These are phyloP conservation scores for Phyto melanocephala DNA, from an alignment of 2,888 invertebrate species.

Conservation along the genomic window DNA sequence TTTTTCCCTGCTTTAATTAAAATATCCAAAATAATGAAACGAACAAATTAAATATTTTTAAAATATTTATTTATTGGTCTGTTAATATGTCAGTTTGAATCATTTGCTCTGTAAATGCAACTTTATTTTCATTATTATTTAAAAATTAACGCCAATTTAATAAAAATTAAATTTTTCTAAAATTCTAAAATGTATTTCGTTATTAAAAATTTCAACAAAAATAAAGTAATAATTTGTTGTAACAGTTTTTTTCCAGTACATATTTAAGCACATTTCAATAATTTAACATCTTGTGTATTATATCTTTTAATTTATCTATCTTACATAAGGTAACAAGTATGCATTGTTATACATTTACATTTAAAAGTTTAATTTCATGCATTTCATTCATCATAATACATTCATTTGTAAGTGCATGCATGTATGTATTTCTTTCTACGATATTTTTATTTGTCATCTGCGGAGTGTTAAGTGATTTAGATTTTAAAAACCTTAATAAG, in stretches of 20 bases:
- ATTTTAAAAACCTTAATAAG: too few relatives aligned
- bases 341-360: background rate
- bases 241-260: constrained; percentile 13
- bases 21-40: background rate
- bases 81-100: background rate
- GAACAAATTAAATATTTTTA: background rate
- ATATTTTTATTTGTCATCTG: too few relatives aligned
- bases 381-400: too few relatives aligned
- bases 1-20: too few relatives aligned
- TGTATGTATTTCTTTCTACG: too few relatives aligned
- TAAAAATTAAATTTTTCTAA: background rate
- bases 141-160: constrained; percentile 3
- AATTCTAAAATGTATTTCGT: background rate
- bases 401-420: background rate
- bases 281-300: background rate
- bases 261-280: background rate
- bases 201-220: constrained; percentile 35
- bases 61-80: constrained; percentile 33
- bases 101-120: constrained; percentile 20
- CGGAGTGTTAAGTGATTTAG: too few relatives aligned
- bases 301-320: background rate
- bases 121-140: background rate
- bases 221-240: constrained; percentile 36
- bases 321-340: background rate
- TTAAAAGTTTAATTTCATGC: too few relatives aligned